Conservation (phyloP, 2,888 invertebrate genomes). For the Neoascia interrupta region DNA sequence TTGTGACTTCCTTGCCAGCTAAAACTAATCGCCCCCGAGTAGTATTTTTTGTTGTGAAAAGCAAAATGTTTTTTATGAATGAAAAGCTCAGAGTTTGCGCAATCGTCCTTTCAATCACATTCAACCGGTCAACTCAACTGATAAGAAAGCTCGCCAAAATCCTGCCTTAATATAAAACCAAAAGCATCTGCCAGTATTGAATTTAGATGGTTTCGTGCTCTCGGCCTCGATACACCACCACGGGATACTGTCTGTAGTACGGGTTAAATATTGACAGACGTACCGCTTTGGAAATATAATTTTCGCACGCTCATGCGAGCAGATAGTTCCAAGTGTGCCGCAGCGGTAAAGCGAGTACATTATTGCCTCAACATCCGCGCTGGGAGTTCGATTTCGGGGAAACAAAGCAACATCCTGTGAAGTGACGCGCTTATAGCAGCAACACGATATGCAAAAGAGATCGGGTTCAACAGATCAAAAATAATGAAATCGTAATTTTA, state of each 20-base stretch:
- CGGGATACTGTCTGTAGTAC: not conserved
- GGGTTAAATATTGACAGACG: too few relatives aligned
- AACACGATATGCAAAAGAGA: not conserved
- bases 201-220: constrained; percentile 29
- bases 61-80: constrained; percentile 19
- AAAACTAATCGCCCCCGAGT: not conserved
- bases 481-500: constrained; percentile 4
- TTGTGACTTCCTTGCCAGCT: not conserved
- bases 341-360: constrained; percentile 28
- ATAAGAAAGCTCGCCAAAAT: constrained; percentile 55
- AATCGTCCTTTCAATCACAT: constrained; percentile 12
- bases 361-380: constrained; percentile 47
- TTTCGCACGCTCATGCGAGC: not conserved
- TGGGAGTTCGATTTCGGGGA: constrained; percentile 2
- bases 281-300: not conserved
- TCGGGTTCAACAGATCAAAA: constrained; percentile 1
- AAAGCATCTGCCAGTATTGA: constrained; percentile 1
- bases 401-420: constrained; percentile 39
- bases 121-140: constrained; percentile 18
- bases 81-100: constrained; percentile 45
- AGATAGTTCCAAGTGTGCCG: not conserved
- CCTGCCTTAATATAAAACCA: constrained; percentile 21
- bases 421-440: constrained; percentile 34
- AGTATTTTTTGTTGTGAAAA: too few relatives aligned
- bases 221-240: not conserved